Evolutionary conservation across 2,113 vertebrate genomes (phyloP).

Genomic region (Hippocampus comes): DNA sequence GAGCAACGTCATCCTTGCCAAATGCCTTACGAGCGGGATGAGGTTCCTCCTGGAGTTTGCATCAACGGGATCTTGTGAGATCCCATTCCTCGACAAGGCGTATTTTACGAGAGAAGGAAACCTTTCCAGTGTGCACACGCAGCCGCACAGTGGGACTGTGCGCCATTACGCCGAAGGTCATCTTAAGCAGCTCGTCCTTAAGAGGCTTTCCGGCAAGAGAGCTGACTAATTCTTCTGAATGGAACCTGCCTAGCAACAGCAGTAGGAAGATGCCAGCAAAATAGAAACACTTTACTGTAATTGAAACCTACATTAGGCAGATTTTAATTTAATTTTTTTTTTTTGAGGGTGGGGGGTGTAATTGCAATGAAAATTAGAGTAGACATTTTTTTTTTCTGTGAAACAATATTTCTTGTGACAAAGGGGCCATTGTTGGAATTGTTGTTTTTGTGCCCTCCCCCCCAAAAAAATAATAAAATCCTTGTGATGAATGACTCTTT

Average conservation of each 20-base stretch:
- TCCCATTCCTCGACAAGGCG: constrained; percentile 34
- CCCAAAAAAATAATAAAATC: too few relatives aligned
- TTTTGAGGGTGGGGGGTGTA: not conserved
- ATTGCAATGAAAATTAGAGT: not conserved
- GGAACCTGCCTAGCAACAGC: constrained; percentile 71
- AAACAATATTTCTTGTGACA: too few relatives aligned
- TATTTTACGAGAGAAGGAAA: constrained; percentile 30
- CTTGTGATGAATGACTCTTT: too few relatives aligned
- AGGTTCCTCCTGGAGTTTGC: constrained; percentile 7
- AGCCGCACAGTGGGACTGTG: constrained; percentile 15
- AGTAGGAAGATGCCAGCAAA: constrained; percentile 32
- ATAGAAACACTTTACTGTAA: constrained; percentile 17
- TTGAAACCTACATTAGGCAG: not conserved
- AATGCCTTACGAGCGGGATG: constrained; percentile 27
- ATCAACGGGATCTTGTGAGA: constrained; percentile 30
- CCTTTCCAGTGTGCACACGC: constrained; percentile 11
- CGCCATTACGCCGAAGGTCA: constrained; percentile 41
- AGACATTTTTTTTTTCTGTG: not conserved
- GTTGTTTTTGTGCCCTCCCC: not conserved
- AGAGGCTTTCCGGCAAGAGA: constrained; percentile 66
- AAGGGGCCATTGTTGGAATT: not conserved
- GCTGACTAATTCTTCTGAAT: constrained; percentile 58
- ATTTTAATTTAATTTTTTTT: not conserved
- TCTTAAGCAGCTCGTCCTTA: constrained; percentile 55
- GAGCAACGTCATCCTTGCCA: not conserved